phyloP scores from a whole-genome alignment of 2,797 vertebrate species.

The Holocentrus rufus region DNA sequence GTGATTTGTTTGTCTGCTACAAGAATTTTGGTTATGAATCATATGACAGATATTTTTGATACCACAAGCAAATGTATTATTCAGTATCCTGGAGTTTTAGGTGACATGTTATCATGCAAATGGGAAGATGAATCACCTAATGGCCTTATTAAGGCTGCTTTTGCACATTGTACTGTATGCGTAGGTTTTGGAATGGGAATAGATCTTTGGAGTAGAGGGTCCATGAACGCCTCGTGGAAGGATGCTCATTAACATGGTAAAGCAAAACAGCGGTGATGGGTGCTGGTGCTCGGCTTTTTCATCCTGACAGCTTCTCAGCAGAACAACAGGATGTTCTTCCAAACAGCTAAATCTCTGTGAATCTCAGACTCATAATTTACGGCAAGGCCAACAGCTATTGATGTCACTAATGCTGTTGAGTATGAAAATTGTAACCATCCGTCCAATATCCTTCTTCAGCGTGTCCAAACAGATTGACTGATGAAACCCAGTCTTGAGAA shows the following conservation, averaged over 20 bases:
- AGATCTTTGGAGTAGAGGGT: constrained; percentile 20
- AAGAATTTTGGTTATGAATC: neutral
- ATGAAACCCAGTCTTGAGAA: constrained; percentile 39
- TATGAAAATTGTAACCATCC: constrained; percentile 29
- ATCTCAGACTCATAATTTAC: constrained; percentile 24
- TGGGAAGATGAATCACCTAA: constrained; percentile 1
- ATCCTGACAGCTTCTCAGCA: constrained; percentile 50
- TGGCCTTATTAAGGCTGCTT: neutral
- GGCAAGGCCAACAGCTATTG: constrained; percentile 33
- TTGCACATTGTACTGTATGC: neutral
- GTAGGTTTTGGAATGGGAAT: constrained; percentile 6
- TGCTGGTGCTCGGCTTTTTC: constrained; percentile 40
- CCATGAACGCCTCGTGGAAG: constrained; percentile 42
- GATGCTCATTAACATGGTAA: constrained; percentile 34
- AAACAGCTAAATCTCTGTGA: constrained; percentile 27
- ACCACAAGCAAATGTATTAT: constrained; percentile 3
- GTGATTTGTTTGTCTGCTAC: neutral
- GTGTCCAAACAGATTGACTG: constrained; percentile 38
- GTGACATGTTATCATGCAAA: constrained; percentile 8
- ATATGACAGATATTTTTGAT: constrained; percentile 13
- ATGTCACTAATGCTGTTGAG: constrained; percentile 33
- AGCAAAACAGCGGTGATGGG: constrained; percentile 28
- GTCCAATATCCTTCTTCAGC: constrained; percentile 27
- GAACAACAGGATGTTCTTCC: constrained; percentile 28
- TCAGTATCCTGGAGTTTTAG: constrained; percentile 6